Evolutionary conservation across 2,113 vertebrate genomes (phyloP).

Genomic region (Columba livia): DNA sequence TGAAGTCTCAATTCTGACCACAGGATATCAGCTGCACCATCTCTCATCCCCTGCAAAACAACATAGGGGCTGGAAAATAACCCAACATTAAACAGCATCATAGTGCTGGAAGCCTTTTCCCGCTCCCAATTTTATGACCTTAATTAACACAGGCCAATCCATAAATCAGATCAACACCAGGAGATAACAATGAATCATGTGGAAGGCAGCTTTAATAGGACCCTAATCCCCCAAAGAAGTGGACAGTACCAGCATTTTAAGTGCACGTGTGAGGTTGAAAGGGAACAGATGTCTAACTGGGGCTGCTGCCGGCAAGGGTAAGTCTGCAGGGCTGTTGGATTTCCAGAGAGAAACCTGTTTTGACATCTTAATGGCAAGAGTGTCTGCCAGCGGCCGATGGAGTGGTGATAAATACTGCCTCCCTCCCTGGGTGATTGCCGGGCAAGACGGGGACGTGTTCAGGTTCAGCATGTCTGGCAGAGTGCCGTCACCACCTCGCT

Average conservation of each 20-base stretch:
- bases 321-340: constrained; percentile 25
- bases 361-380: constrained; percentile 60
- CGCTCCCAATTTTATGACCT: constrained; percentile 51
- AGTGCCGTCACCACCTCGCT: not conserved
- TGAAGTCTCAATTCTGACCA: not conserved
- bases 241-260: constrained; percentile 40
- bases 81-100: not conserved
- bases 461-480: constrained; percentile 1
- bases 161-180: constrained; percentile 67
- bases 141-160: constrained; percentile 55
- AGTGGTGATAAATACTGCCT: constrained; percentile 27
- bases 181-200: constrained; percentile 43
- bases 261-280: constrained; percentile 59
- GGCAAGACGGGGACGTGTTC: not conserved
- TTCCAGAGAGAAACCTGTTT: constrained; percentile 60
- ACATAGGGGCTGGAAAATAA: not conserved
- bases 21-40: not conserved
- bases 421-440: not conserved
- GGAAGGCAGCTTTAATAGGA: constrained; percentile 50
- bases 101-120: constrained; percentile 57
- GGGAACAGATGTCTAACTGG: constrained; percentile 54
- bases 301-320: constrained; percentile 15
- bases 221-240: constrained; percentile 40
- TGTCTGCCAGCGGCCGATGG: not conserved
- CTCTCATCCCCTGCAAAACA: not conserved